These are phyloP conservation scores for Pteropus alecto DNA, from an alignment of 2,113 vertebrate genomes.

Conservation along the genomic window DNA sequence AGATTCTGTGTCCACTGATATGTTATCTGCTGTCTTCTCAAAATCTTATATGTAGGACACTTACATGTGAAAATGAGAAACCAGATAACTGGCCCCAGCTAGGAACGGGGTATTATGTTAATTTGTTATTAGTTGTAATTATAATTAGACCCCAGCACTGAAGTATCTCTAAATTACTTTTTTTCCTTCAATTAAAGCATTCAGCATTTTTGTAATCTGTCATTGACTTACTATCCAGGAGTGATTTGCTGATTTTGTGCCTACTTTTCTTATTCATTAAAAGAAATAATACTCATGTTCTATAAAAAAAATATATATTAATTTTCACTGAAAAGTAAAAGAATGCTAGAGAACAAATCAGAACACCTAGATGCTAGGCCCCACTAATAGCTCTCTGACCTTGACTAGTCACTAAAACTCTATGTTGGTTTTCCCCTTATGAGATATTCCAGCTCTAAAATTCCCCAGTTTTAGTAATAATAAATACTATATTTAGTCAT, in stretches of 20 bases:
- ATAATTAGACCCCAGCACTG: not conserved
- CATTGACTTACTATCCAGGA: not conserved
- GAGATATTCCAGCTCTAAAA: constrained; percentile 13
- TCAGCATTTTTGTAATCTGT: not conserved
- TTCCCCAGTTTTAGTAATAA: not conserved
- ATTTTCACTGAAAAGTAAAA: not conserved
- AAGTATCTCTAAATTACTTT: constrained; percentile 25
- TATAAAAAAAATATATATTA: not conserved
- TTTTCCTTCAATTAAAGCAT: not conserved
- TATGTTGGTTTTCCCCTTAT: not conserved
- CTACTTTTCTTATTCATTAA: constrained; percentile 16
- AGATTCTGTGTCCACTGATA: not conserved
- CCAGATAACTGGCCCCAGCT: not conserved
- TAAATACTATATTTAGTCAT: not conserved
- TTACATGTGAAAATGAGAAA: not conserved
- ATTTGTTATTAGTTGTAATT: not conserved
- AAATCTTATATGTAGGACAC: not conserved
- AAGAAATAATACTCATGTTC: not conserved
- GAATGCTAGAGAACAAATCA: not conserved
- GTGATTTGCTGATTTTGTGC: constrained; percentile 1
- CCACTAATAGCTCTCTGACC: not conserved
- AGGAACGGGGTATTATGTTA: not conserved
- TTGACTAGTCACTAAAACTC: not conserved
- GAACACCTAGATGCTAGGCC: not conserved
- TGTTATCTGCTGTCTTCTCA: not conserved